Percentiles rank a stretch among this genome's conserved stretches.
These are phyloP conservation scores for Hypocryptadius cinnamomeus DNA, from an alignment of 2,113 vertebrate genomes.

Conservation along the genomic window DNA sequence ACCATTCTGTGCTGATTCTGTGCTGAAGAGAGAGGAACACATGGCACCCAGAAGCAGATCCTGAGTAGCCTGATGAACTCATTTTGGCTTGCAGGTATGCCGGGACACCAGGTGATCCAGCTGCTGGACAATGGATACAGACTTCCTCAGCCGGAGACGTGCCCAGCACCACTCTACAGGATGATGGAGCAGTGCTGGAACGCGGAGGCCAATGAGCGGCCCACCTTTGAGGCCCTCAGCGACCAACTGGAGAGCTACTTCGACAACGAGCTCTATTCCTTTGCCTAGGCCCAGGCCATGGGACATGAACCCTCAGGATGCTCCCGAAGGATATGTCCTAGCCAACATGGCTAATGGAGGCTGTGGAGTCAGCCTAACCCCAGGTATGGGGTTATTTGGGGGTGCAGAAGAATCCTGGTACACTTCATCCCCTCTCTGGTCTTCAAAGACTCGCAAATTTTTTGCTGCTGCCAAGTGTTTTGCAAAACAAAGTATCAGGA, in stretches of 20 bases:
- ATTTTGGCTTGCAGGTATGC: slow-evolving; percentile 68
- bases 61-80: not conserved
- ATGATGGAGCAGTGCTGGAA: slow-evolving; percentile 90
- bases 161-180: slow-evolving; percentile 72
- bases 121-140: slow-evolving; percentile 76
- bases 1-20: not conserved
- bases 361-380: not conserved
- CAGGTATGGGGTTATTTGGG: not conserved
- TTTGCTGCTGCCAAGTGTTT: not conserved
- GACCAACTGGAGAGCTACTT: slow-evolving; percentile 81
- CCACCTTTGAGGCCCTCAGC: slow-evolving; percentile 83
- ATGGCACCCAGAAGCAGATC: accelerated
- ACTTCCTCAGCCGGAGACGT: slow-evolving; percentile 73
- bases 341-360: not conserved
- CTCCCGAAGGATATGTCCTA: not conserved
- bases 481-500: slow-evolving; percentile 27
- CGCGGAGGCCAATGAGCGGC: slow-evolving; percentile 52
- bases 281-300: slow-evolving; percentile 17
- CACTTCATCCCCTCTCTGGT: not conserved
- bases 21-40: too few species aligned
- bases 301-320: not conserved
- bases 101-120: slow-evolving; percentile 80
- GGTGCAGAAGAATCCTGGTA: not conserved
- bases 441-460: not conserved
- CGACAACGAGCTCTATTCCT: slow-evolving; percentile 57